Evolutionary conservation across 2,888 invertebrate genomes (phyloP).

Genomic region (Drosophila diplacantha): DNA sequence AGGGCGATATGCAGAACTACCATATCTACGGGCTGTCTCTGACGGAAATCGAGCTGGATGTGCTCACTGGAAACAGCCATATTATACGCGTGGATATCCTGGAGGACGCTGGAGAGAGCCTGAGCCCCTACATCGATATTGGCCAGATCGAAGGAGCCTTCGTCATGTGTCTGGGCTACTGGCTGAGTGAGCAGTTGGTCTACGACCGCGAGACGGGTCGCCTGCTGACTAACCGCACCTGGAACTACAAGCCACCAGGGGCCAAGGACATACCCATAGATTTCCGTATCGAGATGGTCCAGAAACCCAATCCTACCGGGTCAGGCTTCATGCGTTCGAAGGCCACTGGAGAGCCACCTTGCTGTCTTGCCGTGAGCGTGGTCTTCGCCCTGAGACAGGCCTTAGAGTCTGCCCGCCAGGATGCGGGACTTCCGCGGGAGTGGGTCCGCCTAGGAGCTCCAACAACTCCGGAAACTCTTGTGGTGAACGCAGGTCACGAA

Average conservation of each 20-base stretch:
- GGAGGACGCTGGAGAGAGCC: constrained; percentile 85
- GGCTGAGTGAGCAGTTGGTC: constrained; percentile 85
- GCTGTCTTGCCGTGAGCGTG: constrained; percentile 80
- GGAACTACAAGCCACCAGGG: constrained; percentile 89
- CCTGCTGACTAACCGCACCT: constrained; percentile 86
- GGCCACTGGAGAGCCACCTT: constrained; percentile 83
- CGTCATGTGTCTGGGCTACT: constrained; percentile 87
- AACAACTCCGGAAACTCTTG: constrained; percentile 73
- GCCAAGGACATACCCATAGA: constrained; percentile 88
- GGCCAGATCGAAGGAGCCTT: constrained; percentile 90
- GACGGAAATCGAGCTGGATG: constrained; percentile 86
- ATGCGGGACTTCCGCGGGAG: constrained; percentile 79
- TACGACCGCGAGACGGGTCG: constrained; percentile 83
- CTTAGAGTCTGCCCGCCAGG: constrained; percentile 82
- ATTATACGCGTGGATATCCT: constrained; percentile 84
- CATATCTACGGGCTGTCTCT: constrained; percentile 82
- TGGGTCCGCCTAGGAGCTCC: constrained; percentile 75
- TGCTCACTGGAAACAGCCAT: constrained; percentile 86
- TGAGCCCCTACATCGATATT: constrained; percentile 85
- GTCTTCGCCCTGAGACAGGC: constrained; percentile 85
- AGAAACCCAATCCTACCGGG: constrained; percentile 79
- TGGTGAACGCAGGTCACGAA: constrained; percentile 69
- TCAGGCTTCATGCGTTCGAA: constrained; percentile 86
- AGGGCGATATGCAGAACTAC: constrained; percentile 80
- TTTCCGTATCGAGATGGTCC: constrained; percentile 84